These are phyloP conservation scores for Oophaga pumilio DNA, from an alignment of 2,113 vertebrate genomes.

Conservation along the genomic window DNA sequence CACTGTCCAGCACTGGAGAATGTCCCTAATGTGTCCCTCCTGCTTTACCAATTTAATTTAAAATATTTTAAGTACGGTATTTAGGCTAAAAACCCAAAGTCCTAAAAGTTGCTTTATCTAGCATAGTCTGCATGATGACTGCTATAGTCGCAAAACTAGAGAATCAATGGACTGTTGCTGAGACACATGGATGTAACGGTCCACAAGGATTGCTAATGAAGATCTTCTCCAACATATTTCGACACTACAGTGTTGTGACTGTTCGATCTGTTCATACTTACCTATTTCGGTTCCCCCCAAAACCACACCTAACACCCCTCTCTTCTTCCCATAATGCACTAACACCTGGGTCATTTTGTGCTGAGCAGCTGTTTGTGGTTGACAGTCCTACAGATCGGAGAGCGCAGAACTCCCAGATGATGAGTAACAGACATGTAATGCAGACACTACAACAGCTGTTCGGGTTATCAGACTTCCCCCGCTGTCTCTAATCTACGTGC, in stretches of 20 bases:
- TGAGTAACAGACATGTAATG: background rate
- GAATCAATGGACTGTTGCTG: background rate
- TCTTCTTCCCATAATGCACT: background rate
- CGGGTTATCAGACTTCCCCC: background rate
- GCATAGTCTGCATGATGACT: too few species aligned
- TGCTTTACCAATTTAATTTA: too few species aligned
- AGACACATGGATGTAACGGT: background rate
- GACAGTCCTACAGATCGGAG: background rate
- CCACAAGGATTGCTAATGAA: background rate
- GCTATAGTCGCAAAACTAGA: background rate
- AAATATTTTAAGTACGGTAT: too few species aligned
- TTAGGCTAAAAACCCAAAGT: too few species aligned
- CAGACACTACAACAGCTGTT: slow-evolving; percentile 21
- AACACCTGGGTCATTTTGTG: background rate
- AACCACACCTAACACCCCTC: too few species aligned
- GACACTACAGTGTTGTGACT: background rate
- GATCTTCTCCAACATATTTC: background rate
- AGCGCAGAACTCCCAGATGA: background rate
- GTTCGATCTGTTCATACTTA: background rate
- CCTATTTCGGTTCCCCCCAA: background rate
- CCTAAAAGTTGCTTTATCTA: too few species aligned
- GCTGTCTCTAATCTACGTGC: background rate
- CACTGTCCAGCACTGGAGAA: too few species aligned
- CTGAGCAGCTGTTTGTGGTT: slow-evolving; percentile 25
- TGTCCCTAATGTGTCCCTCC: too few species aligned